These are phyloP conservation scores for Chironomus striatipennis DNA, from an alignment of 1,140 invertebrate species.

Conservation along the genomic window DNA sequence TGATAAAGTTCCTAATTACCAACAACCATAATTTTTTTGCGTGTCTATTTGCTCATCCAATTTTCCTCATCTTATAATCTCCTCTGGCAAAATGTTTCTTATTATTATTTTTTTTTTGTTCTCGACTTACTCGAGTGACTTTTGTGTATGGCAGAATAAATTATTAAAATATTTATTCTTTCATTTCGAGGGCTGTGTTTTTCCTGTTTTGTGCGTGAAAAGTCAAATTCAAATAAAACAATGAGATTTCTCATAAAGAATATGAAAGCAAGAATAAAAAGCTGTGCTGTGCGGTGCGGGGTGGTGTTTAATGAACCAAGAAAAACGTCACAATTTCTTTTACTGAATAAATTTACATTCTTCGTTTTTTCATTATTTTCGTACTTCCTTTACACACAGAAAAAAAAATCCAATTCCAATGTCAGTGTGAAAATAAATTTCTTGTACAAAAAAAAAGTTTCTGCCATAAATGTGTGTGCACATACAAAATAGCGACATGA, in stretches of 20 bases:
- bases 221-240: not conserved
- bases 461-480: no score
- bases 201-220: not conserved
- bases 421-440: no score
- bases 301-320: constrained; percentile 1
- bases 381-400: no score
- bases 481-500: no score
- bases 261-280: not conserved
- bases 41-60: not conserved
- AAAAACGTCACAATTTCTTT: not conserved
- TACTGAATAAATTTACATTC: no score
- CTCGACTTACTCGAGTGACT: not conserved
- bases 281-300: not conserved
- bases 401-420: no score
- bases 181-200: not conserved
- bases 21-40: not conserved
- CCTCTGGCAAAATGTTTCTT: not conserved
- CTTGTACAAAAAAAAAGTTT: no score
- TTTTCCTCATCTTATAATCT: not conserved
- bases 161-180: not conserved
- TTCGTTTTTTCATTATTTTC: no score
- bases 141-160: not conserved
- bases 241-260: not conserved
- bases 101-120: not conserved
- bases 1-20: constrained; percentile 7